phyloP scores from a whole-genome alignment of 2,888 invertebrate species.

The Morpho deidamia region DNA sequence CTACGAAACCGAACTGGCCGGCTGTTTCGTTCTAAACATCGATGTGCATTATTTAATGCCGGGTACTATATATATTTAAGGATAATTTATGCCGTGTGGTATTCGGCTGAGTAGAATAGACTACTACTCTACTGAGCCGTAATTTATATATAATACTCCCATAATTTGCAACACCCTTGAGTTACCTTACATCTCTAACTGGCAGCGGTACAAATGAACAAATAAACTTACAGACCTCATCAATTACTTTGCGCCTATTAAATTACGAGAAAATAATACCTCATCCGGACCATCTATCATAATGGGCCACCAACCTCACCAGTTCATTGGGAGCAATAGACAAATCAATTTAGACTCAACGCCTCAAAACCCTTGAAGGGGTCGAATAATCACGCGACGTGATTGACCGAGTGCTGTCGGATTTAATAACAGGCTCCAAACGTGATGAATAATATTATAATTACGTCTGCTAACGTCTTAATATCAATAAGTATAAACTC shows the following conservation, averaged over 20 bases:
- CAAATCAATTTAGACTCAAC: slow-evolving; percentile 21
- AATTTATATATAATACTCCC: no score
- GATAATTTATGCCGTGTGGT: no score
- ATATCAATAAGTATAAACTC: slow-evolving; percentile 51
- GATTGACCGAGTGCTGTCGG: slow-evolving; percentile 39
- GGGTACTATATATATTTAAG: no score
- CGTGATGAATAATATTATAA: slow-evolving; percentile 57
- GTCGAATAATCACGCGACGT: slow-evolving; percentile 26
- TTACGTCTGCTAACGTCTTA: slow-evolving; percentile 45
- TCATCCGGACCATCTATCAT: slow-evolving; percentile 14
- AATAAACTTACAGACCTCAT: neutral
- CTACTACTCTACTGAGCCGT: no score
- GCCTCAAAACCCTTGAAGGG: slow-evolving; percentile 18
- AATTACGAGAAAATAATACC: slow-evolving; percentile 4
- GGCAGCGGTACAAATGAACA: no score
- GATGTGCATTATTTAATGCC: no score
- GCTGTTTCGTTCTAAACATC: no score
- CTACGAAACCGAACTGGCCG: no score
- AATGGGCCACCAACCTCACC: slow-evolving; percentile 8
- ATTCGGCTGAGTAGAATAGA: no score
- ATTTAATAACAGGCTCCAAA: slow-evolving; percentile 30
- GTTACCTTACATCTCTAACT: no score
- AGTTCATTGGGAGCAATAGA: slow-evolving; percentile 18
- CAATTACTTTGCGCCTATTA: neutral
- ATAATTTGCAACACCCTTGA: no score